phyloP scores from a whole-genome alignment of 2,113 vertebrate genomes.

The Anarrhichthys ocellatus region DNA sequence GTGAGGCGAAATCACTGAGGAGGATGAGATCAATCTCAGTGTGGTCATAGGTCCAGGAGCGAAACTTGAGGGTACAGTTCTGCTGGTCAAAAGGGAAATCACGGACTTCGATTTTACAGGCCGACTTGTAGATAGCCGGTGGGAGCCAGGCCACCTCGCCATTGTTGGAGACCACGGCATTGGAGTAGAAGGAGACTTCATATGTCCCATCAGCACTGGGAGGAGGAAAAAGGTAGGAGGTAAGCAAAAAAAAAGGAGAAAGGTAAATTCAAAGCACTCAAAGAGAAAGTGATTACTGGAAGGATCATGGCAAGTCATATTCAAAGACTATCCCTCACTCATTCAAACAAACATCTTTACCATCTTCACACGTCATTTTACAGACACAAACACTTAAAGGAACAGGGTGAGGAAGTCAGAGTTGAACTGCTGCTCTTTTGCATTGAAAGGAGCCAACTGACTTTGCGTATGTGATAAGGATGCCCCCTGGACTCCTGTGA shows the following conservation, averaged over 20 bases:
- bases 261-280: background rate
- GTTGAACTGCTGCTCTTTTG: background rate
- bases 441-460: background rate
- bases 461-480: background rate
- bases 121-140: constrained; percentile 87
- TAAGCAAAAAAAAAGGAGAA: constrained; percentile 8
- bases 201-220: constrained; percentile 86
- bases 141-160: constrained; percentile 86
- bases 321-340: background rate
- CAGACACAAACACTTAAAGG: background rate
- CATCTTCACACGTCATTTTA: background rate
- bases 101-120: constrained; percentile 86
- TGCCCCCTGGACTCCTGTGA: background rate
- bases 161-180: constrained; percentile 83
- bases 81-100: constrained; percentile 88
- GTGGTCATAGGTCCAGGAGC: constrained; percentile 88
- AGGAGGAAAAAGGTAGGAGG: background rate
- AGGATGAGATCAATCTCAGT: constrained; percentile 87
- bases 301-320: background rate
- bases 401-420: background rate
- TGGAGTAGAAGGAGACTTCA: constrained; percentile 87
- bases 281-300: background rate
- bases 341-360: background rate
- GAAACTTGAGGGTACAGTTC: constrained; percentile 87
- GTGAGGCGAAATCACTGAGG: constrained; percentile 83